A percentile compares a stretch with the other conserved stretches of the same genome.
Conservation (phyloP, 2,113 vertebrate genomes). For the Lethenteron reissneri region DNA sequence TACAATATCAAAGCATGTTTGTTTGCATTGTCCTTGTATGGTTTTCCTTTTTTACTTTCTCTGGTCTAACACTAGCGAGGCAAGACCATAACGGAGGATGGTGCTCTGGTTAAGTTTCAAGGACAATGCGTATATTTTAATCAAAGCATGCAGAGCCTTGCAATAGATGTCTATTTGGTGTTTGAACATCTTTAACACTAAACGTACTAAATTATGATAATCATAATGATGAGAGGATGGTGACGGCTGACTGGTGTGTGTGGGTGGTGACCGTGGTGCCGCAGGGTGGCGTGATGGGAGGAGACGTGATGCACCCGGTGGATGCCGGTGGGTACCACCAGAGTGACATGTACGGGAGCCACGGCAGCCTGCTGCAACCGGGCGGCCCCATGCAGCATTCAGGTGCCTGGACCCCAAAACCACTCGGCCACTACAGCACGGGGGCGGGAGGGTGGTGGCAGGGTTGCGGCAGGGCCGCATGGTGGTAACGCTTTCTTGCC, state of each 20-base stretch:
- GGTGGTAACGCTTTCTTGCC: not conserved
- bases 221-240: not conserved
- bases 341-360: slow-evolving; percentile 1
- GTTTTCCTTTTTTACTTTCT: too few species aligned
- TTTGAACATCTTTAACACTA: not conserved
- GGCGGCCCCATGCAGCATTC: not conserved
- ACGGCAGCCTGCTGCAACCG: not conserved
- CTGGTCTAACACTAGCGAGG: too few species aligned
- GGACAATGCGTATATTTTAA: too few species aligned
- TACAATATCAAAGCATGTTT: too few species aligned
- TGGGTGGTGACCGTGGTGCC: not conserved
- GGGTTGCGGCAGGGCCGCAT: not conserved
- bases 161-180: not conserved
- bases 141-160: not conserved
- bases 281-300: not conserved
- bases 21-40: too few species aligned
- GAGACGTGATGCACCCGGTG: not conserved
- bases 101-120: too few species aligned
- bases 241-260: not conserved
- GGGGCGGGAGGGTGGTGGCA: not conserved
- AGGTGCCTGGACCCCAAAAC: not conserved
- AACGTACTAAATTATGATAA: not conserved
- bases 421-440: not conserved
- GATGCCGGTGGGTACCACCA: not conserved
- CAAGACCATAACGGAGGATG: too few species aligned